Conservation (phyloP, 2,113 vertebrate genomes). For the Osmerus mordax region DNA sequence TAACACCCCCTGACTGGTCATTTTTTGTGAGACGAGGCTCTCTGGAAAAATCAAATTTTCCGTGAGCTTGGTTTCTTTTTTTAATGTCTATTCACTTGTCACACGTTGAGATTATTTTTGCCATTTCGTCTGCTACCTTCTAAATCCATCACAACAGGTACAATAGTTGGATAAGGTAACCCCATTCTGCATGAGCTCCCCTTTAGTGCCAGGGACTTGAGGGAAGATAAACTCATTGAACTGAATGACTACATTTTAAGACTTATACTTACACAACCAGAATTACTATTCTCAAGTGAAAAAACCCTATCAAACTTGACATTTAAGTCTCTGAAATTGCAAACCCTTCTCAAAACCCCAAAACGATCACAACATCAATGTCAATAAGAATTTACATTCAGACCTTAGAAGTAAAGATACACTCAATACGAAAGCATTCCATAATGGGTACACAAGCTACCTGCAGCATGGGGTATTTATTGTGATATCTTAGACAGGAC, state of each 20-base stretch:
- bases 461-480: no score
- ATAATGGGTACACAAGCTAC: no score
- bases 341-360: constrained; percentile 31
- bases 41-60: constrained; percentile 77
- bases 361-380: not conserved
- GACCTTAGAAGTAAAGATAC: not conserved
- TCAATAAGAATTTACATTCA: not conserved
- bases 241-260: constrained; percentile 59
- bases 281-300: constrained; percentile 50
- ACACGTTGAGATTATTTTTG: constrained; percentile 60
- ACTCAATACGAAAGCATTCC: no score
- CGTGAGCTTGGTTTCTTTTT: constrained; percentile 64
- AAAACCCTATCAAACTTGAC: constrained; percentile 30
- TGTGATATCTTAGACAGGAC: not conserved
- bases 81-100: constrained; percentile 71
- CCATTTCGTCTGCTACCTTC: constrained; percentile 57
- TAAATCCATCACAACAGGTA: constrained; percentile 71
- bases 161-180: constrained; percentile 66
- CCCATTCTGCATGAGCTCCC: constrained; percentile 69
- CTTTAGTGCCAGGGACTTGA: constrained; percentile 56
- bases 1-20: constrained; percentile 71
- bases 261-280: constrained; percentile 55
- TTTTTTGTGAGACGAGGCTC: constrained; percentile 68
- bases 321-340: constrained; percentile 44
- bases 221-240: constrained; percentile 49